Evolutionary conservation across 2,888 invertebrate species (phyloP), one percentile per base, ranked within the genome.

Genomic region (Epirrhoe alternata): DNA sequence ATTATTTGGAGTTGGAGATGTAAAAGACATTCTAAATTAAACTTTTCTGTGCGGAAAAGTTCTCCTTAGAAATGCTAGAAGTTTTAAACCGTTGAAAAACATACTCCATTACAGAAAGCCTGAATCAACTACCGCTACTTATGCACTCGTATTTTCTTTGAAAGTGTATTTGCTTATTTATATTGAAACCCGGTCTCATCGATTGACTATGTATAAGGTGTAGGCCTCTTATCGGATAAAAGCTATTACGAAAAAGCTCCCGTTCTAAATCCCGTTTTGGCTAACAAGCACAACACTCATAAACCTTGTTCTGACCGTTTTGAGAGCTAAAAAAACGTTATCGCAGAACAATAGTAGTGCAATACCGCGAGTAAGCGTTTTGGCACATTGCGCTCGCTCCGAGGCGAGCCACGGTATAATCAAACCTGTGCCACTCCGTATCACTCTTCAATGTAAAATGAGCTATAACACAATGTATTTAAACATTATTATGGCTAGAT

Each of bases 341-440:
- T 72, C 70, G 71, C 59, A 67, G 75, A 77, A 81, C 84, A 78
- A 78, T 82, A 80, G 88, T 90, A 78, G 79, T 75, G 71, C 75
- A 77, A 83, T 81, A 84, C 82, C 85, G 87, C 89, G 89, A 90
- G 86, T 89, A 91, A 90, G 89, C 91, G 92, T 90, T 91, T 92
- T 90, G 90, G 91, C 90, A 90, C 91, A 89, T 88, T 85, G 89
- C 89, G 86, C 89, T 81, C 84, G 84, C 81, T 78, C 78, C 81
- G 78, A 81, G 83, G 81, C 86, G 83, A 84, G 82, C 86, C 87
- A 79, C 86, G 84, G 83, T 83, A 88, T 91, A 91, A 91, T 91
- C 91, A 89, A 88, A 87, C 51, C 55, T 62, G 45, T 16, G 45
- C 24, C 66, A 51, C 66, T 62, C 10, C 31, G 14, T 16, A 51